Percentiles rank a stretch among this genome's conserved stretches.
phyloP scores from a whole-genome alignment of 2,113 vertebrate genomes.

The Centropristis striata region DNA sequence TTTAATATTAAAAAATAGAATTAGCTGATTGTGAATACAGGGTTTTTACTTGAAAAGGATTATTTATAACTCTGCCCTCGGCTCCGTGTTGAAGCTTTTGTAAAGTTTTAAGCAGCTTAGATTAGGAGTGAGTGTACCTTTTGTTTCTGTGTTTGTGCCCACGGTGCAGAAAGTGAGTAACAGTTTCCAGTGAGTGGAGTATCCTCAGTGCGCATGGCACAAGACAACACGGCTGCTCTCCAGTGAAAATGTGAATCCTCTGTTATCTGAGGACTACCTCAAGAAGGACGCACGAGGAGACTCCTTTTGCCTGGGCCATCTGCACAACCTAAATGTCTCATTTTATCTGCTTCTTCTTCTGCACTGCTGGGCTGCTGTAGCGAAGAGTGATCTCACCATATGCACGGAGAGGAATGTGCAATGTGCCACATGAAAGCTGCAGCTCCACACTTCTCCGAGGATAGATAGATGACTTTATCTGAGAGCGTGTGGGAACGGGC shows the following conservation, averaged over 20 bases:
- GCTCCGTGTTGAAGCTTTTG: not conserved
- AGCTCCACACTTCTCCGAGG: conserved; percentile 43
- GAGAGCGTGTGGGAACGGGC: not conserved
- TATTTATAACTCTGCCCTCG: not conserved
- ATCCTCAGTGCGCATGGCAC: conserved; percentile 65
- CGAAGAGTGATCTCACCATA: conserved; percentile 48
- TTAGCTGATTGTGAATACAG: not conserved
- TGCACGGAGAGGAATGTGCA: conserved; percentile 34
- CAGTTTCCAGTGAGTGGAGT: conserved; percentile 1
- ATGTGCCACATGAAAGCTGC: conserved; percentile 55
- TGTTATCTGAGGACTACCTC: conserved; percentile 36
- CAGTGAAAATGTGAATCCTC: conserved; percentile 27
- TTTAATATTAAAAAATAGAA: not conserved
- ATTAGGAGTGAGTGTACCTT: not conserved
- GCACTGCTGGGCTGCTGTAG: conserved; percentile 11
- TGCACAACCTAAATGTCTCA: not conserved
- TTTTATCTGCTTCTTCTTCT: not conserved
- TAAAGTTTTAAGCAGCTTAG: not conserved
- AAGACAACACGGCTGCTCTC: conserved; percentile 22
- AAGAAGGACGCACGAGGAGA: conserved; percentile 15
- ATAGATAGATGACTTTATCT: conserved; percentile 44
- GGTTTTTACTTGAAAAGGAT: not conserved
- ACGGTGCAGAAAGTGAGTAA: conserved; percentile 25
- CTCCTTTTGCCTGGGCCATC: conserved; percentile 3
- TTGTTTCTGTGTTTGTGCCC: conserved; percentile 13